phyloP scores from a whole-genome alignment of 2,113 vertebrate genomes.

The Heterotis niloticus region DNA sequence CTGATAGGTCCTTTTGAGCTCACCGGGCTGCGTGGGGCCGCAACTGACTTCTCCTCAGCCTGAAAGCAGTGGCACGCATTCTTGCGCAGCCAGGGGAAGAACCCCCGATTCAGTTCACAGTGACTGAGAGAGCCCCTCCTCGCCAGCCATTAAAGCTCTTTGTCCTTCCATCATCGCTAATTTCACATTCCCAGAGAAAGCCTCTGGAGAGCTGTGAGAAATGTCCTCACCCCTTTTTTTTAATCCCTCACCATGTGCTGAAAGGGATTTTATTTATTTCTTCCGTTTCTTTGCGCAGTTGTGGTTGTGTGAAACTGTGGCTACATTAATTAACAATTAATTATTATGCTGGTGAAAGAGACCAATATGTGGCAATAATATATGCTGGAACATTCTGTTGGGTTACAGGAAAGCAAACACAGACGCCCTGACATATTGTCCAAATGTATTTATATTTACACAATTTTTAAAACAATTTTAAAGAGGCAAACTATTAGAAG shows the following conservation, averaged over 20 bases:
- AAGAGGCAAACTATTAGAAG: too few relatives aligned
- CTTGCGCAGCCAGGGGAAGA: conserved; percentile 31
- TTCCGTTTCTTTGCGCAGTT: conserved; percentile 22
- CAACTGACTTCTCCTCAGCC: conserved; percentile 26
- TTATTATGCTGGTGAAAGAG: neutral
- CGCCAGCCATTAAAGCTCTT: conserved; percentile 22
- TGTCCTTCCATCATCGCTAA: conserved; percentile 16
- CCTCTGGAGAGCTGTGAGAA: conserved; percentile 22
- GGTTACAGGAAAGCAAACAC: neutral
- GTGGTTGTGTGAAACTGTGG: conserved; percentile 8
- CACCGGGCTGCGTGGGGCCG: conserved; percentile 17
- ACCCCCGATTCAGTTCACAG: conserved; percentile 7
- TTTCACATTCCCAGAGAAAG: conserved; percentile 16
- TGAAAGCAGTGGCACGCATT: conserved; percentile 38
- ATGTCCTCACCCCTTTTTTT: neutral
- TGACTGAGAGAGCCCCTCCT: conserved; percentile 10
- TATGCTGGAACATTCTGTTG: conserved; percentile 8
- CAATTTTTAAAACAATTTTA: neutral
- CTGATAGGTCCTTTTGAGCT: conserved; percentile 38
- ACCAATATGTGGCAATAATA: conserved; percentile 8
- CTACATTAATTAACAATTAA: conserved; percentile 14
- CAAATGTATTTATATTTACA: neutral
- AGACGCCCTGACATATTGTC: neutral
- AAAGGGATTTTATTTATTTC: conserved; percentile 29
- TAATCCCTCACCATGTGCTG: neutral